Percentiles rank a stretch among this genome's conserved stretches.
Evolutionary conservation across 2,888 invertebrate genomes (phyloP).

Genomic region (Aproaerema taeniolella): DNA sequence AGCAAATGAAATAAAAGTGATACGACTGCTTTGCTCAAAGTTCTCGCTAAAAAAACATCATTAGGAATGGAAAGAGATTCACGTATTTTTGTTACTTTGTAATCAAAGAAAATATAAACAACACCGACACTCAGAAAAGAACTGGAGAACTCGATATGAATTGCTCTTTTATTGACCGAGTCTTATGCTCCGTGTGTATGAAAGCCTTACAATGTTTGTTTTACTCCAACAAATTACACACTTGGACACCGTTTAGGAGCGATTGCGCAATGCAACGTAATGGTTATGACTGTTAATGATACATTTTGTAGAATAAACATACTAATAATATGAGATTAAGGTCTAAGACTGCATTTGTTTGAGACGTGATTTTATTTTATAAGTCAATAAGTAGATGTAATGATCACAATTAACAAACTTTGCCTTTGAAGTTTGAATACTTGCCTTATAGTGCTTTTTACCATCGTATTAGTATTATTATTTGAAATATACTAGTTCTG

Average conservation of each 20-base stretch:
- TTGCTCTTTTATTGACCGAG: conserved; percentile 4
- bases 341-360: conserved; percentile 26
- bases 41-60: too few relatives aligned
- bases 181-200: not conserved
- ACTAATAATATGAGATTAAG: conserved; percentile 45
- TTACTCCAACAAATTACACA: conserved; percentile 56
- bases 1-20: not conserved
- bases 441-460: not conserved
- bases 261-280: conserved; percentile 41
- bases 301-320: conserved; percentile 43
- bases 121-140: too few relatives aligned
- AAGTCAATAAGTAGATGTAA: conserved; percentile 22
- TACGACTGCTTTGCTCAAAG: too few relatives aligned
- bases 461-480: not conserved
- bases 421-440: not conserved
- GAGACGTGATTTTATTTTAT: conserved; percentile 30
- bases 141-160: too few relatives aligned
- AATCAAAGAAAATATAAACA: conserved; percentile 2
- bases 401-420: too few relatives aligned
- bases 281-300: conserved; percentile 54
- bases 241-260: conserved; percentile 38
- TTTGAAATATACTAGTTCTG: too few relatives aligned
- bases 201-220: conserved; percentile 38
- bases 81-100: too few relatives aligned
- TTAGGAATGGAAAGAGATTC: not conserved